Conservation (phyloP, 2,888 invertebrate genomes). For the Pterostichus niger region DNA sequence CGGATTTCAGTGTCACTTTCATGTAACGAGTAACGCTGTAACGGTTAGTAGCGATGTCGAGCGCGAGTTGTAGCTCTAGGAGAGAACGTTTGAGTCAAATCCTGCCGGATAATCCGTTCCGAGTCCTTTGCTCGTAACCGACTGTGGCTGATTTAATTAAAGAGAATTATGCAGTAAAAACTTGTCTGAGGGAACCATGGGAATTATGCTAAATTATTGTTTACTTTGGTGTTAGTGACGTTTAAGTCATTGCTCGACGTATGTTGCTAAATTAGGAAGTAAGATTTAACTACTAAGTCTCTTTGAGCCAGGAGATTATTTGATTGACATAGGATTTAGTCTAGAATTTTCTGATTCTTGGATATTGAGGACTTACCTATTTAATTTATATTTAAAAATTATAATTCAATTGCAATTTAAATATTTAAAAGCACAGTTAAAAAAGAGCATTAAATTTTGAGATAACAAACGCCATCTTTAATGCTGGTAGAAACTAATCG, state of each 20-base stretch:
- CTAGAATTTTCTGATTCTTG: no score
- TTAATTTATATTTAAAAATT: no score
- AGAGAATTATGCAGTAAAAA: constrained; percentile 48
- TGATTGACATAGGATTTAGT: background rate
- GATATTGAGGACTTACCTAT: no score
- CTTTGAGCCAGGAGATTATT: background rate
- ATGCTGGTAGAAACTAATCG: no score
- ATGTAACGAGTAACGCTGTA: constrained; percentile 14
- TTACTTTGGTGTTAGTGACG: background rate
- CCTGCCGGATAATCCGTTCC: constrained; percentile 29
- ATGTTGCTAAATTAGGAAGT: constrained; percentile 12
- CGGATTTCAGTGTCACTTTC: constrained; percentile 29
- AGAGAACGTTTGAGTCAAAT: constrained; percentile 13
- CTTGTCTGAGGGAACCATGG: background rate
- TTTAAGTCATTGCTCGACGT: constrained; percentile 18
- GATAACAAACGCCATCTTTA: no score
- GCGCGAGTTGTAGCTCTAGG: background rate
- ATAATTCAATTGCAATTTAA: no score
- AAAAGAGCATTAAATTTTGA: no score
- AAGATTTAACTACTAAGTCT: constrained; percentile 13
- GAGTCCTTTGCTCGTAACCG: constrained; percentile 29
- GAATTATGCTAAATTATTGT: constrained; percentile 39
- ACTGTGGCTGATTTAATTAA: constrained; percentile 44
- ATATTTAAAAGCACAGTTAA: no score
- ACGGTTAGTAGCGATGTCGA: constrained; percentile 1